Evolutionary conservation across 2,888 invertebrate species (phyloP).

Genomic region (Pyralis farinalis): DNA sequence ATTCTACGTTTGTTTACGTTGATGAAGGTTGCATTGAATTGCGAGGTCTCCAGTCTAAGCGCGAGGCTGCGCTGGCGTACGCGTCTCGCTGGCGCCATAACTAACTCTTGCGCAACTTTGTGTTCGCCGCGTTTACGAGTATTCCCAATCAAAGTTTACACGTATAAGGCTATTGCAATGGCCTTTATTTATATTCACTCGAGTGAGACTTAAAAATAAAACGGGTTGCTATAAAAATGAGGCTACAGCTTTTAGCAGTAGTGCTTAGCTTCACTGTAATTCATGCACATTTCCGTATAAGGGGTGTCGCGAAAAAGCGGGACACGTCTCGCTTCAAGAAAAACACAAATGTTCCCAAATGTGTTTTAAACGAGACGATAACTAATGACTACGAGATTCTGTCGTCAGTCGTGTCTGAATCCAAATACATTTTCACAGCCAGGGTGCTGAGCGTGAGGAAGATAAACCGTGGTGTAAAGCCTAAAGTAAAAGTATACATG

Average conservation of each 20-base stretch:
- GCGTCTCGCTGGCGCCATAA: conserved; percentile 76
- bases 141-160: conserved; percentile 47
- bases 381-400: conserved; percentile 79
- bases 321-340: conserved; percentile 64
- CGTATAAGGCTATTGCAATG: conserved; percentile 51
- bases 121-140: conserved; percentile 52
- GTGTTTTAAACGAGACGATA: conserved; percentile 77
- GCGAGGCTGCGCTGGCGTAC: conserved; percentile 75
- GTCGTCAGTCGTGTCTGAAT: conserved; percentile 76
- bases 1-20: conserved; percentile 73
- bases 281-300: conserved; percentile 58
- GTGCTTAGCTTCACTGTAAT: conserved; percentile 54
- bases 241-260: conserved; percentile 62
- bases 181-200: conserved; percentile 40
- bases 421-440: conserved; percentile 76
- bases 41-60: conserved; percentile 76
- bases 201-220: conserved; percentile 35
- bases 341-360: conserved; percentile 70
- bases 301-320: conserved; percentile 61
- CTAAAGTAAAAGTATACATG: conserved; percentile 65
- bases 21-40: conserved; percentile 77
- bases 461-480: conserved; percentile 64
- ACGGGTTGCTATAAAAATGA: conserved; percentile 57
- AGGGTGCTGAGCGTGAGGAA: conserved; percentile 71
- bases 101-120: conserved; percentile 64